phyloP scores from a whole-genome alignment of 2,113 vertebrate species.

The Pelusios castaneus region DNA sequence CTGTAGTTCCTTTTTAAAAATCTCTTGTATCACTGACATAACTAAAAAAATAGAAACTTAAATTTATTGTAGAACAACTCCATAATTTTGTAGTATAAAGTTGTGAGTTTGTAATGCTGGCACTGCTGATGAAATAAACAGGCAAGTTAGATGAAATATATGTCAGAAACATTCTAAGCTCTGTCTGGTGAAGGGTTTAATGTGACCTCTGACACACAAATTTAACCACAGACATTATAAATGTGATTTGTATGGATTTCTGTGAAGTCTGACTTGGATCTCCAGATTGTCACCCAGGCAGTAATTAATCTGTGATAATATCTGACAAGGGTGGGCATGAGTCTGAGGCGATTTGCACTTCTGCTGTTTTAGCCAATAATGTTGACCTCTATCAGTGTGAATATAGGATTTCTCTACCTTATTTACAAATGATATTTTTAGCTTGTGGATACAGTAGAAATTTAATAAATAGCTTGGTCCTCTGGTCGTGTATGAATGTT shows the following conservation, averaged over 20 bases:
- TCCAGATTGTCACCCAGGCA: not conserved
- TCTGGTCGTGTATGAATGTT: not conserved
- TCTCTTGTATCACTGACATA: not conserved
- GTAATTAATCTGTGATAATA: conserved; percentile 6
- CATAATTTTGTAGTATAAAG: not conserved
- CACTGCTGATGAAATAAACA: not conserved
- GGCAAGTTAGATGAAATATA: not conserved
- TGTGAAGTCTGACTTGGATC: conserved; percentile 19
- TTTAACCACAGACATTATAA: not conserved
- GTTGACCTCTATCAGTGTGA: not conserved
- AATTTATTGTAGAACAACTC: not conserved
- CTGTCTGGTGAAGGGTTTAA: not conserved
- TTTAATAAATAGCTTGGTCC: not conserved
- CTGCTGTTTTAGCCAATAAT: conserved; percentile 21
- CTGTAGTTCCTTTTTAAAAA: not conserved
- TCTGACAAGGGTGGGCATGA: not conserved
- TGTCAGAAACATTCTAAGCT: not conserved
- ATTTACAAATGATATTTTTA: not conserved
- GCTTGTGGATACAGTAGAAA: not conserved
- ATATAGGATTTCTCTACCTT: conserved; percentile 13
- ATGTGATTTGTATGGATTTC: not conserved
- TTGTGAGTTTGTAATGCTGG: not conserved
- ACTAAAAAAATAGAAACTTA: not conserved
- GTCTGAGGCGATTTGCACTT: not conserved
- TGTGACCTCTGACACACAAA: not conserved